Base-by-base conservation (phyloP, 2,888 invertebrate genomes). In the Protodeltote pygarga region DNA sequence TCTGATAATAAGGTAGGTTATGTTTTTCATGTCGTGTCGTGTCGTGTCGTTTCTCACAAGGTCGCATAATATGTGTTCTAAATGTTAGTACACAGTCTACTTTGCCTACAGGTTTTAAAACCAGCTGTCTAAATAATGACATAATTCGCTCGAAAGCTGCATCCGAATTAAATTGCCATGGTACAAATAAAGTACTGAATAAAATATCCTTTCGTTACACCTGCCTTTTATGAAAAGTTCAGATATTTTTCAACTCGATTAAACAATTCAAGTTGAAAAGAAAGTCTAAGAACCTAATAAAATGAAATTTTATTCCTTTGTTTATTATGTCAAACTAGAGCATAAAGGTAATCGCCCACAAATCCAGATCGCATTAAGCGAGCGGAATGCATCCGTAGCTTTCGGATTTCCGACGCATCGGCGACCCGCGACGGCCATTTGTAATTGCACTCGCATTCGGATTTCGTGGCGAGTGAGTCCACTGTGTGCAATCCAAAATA, bases 91-190 rank as follows among this genome's bases (percentile, higher is more conserved):
- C n/a, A 33, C 37, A 29, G 45, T 52, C 42, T 40, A 29, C 42
- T 52, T 50, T 59, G 45, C 44, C 11, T 54, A 32, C 45, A 38
- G 40, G 41, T 44, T 27, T 35, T 5, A 33, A 15, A 17, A 6
- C 38, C 71, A 75, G 61, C 70, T 75, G 74, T 53, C 31, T 39
- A 51, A 33, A 71, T 58, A 65, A 54, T 58, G 47, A 60, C 45
- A 55, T 50, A 59, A 50, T 58, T 57, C 25, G 17, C 13, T 39
- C 27, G 33, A 47, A 54, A 62, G 41, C 29, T 65, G 48, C 59
- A 63, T 49, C 27, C 31, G 17, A 27, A 32, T 3, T 41, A 38
- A 37, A 44, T 35, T 51, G 11, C 24, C 13, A 20, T 16, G 13
- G 6, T 27, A 19, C 19, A 24, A 24, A 32, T 42, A 28, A 20